Evolutionary conservation across 1,140 invertebrate species (phyloP).

Genomic region (Aphidius gifuensis): DNA sequence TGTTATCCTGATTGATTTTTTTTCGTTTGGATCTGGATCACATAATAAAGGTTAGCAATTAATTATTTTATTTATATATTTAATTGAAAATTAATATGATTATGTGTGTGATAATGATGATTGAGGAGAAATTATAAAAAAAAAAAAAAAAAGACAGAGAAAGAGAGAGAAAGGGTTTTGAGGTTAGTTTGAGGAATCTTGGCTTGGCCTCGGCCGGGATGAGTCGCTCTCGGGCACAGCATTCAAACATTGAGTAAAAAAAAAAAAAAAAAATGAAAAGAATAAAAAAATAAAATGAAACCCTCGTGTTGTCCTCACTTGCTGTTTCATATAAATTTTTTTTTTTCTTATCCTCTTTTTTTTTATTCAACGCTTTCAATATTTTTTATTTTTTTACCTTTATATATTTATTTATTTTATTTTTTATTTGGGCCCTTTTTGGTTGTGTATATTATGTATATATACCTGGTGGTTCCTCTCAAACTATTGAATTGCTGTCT

Average conservation of each 20-base stretch:
- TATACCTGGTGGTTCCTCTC: neutral
- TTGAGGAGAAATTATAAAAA: too few species aligned
- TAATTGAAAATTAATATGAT: too few species aligned
- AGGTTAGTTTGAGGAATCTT: conserved; percentile 6
- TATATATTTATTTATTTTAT: conserved; percentile 4
- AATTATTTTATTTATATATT: too few species aligned
- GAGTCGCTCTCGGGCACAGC: neutral
- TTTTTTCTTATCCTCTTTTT: conserved; percentile 8
- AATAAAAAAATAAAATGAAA: too few species aligned
- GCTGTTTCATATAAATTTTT: neutral
- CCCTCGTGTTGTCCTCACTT: neutral
- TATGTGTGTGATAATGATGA: too few species aligned
- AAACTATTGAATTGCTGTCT: conserved; percentile 15
- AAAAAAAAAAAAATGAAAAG: too few species aligned
- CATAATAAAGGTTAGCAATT: too few species aligned
- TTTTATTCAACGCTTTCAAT: neutral
- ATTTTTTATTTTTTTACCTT: neutral
- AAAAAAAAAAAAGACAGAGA: too few species aligned
- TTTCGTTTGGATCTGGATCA: too few species aligned
- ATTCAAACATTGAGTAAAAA: too few species aligned
- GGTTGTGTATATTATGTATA: neutral
- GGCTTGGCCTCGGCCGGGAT: neutral
- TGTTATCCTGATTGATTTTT: too few species aligned
- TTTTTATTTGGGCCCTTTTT: conserved; percentile 22
- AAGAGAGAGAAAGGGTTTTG: neutral